Conservation (phyloP, 2,888 invertebrate species). For the Caenorhabditis doughertyi region DNA sequence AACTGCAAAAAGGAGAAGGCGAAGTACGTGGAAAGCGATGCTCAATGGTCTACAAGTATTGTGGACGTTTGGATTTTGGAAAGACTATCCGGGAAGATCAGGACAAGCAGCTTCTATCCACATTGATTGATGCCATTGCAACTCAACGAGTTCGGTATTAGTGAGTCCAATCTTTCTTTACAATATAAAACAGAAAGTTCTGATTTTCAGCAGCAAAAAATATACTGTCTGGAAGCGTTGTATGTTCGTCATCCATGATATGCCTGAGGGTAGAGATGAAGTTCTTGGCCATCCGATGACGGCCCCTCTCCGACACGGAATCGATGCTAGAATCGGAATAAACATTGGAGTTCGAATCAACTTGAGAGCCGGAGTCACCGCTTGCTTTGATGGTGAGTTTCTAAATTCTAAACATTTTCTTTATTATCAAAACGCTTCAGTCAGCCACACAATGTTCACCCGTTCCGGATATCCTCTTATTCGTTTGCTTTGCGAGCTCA, state of each 20-base stretch:
- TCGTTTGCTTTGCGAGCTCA: conserved; percentile 24
- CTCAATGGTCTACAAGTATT: neutral
- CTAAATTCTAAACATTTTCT: too few species aligned
- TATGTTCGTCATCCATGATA: neutral
- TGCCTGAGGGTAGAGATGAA: neutral
- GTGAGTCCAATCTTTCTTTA: neutral
- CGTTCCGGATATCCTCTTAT: conserved; percentile 28
- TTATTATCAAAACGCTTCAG: too few species aligned
- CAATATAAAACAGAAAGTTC: neutral
- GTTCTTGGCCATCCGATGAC: neutral
- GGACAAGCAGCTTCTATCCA: conserved; percentile 2
- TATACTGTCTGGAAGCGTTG: conserved; percentile 17
- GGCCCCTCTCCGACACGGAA: neutral
- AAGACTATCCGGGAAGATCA: conserved; percentile 85
- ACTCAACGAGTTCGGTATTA: neutral
- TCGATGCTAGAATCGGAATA: conserved; percentile 28
- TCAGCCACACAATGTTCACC: conserved; percentile 21
- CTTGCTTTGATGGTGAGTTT: conserved; percentile 35
- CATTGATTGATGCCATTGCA: conserved; percentile 27
- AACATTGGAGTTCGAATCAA: conserved; percentile 22
- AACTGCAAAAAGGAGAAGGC: neutral
- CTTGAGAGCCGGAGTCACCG: conserved; percentile 31
- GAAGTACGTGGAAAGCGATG: neutral
- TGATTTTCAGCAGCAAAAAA: neutral
- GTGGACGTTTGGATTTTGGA: neutral